phyloP scores from a whole-genome alignment of 2,797 vertebrate species.

The Carapus acus region DNA sequence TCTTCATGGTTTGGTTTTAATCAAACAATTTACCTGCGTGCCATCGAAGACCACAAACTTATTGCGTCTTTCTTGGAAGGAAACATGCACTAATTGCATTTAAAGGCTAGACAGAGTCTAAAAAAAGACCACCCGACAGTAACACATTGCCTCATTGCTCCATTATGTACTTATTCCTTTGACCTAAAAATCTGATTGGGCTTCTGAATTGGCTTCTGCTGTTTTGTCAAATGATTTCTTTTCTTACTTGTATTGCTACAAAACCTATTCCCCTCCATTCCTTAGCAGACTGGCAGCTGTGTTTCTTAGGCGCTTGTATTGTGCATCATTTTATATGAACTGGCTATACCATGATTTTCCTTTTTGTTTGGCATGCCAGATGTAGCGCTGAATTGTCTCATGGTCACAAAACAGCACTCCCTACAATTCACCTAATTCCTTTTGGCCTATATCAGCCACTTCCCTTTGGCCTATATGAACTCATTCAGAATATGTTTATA shows the following conservation, averaged over 20 bases:
- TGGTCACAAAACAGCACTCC: background rate
- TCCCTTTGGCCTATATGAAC: background rate
- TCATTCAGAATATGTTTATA: conserved; percentile 19
- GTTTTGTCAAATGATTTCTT: conserved; percentile 11
- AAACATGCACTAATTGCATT: too few species aligned
- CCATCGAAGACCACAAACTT: too few species aligned
- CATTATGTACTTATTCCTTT: conserved; percentile 17
- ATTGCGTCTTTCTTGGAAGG: too few species aligned
- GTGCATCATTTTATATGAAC: background rate
- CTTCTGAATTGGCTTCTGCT: conserved; percentile 26
- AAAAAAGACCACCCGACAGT: too few species aligned
- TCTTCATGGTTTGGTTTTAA: too few species aligned
- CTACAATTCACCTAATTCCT: too few species aligned
- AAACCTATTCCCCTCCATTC: conserved; percentile 2
- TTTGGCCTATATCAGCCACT: background rate
- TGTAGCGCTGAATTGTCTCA: conserved; percentile 1
- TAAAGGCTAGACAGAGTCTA: too few species aligned
- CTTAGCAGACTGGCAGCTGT: background rate
- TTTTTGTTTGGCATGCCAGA: background rate
- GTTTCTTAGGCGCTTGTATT: background rate
- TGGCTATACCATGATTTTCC: background rate
- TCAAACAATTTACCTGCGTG: too few species aligned
- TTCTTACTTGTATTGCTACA: conserved; percentile 17
- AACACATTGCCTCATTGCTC: conserved; percentile 33
- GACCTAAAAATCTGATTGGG: conserved; percentile 16